Evolutionary conservation across 2,113 vertebrate genomes (phyloP), one percentile per base, ranked within the genome.

Genomic region (Enhydra lutris): DNA sequence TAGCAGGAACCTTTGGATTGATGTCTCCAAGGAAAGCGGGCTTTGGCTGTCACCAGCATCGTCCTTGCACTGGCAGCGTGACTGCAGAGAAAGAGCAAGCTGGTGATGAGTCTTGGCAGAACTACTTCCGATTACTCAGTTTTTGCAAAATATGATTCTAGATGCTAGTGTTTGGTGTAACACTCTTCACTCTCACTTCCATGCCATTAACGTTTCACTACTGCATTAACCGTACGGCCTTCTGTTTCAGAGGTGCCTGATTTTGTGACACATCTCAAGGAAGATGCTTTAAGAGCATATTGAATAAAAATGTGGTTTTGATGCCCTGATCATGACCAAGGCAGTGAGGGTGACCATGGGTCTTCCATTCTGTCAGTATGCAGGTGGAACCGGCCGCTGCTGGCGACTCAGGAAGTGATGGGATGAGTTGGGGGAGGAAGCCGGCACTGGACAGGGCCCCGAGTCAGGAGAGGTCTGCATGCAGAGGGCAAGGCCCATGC

Each of bases 21-120:
- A 34, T 36, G 36, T 63, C 81, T 91, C 89, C 83, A 52, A 55
- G 74, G 88, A 63, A 65, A 79, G 31, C 65, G 50, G 93, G 85
- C 4, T 21, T 67, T 79, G 59, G 67, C 84, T 80, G 88, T 73
- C 71, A 73, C 36, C 29, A 18, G 42, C 50, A 29, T 45, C 98
- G 80, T 96, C 90, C 90, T 78, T 1, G 3, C 89, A n/a, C 87
- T 96, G 92, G 92, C 92, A 95, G 63, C 81, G 65, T 10, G 89
- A 71, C 93, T 97, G 94, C 93, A 98, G 89, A 81, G 96, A 96
- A 97, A 98, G 91, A 96, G 61, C 92, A 97, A 94, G 94, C 34
- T 0, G 0, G 85, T 57, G 0, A 87, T 50, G 65, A 94, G 86
- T 89, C 96, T 96, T 97, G 96, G 94, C 97, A 95, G 91, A 94